phyloP scores from a whole-genome alignment of 1,140 invertebrate species.

The Liolophura sinensis region DNA sequence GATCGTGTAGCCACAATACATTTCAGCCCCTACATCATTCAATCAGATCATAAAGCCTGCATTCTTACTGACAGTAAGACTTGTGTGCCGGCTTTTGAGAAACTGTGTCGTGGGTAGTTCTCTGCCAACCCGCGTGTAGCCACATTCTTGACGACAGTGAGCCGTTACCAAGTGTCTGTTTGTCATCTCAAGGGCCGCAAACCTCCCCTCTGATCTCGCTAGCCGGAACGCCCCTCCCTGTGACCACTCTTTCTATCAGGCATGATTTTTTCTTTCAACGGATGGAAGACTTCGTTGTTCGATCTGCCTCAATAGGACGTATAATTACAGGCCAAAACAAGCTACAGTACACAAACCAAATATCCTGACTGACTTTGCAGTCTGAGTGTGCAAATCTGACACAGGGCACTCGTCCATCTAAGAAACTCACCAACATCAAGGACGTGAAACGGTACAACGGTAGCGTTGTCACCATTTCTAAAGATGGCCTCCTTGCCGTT shows the following conservation, averaged over 20 bases:
- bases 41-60: slow-evolving; percentile 14
- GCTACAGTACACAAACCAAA: slow-evolving; percentile 17
- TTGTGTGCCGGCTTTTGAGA: slow-evolving; percentile 28
- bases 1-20: slow-evolving; percentile 25
- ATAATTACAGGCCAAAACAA: slow-evolving; percentile 8
- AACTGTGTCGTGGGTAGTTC: slow-evolving; percentile 28
- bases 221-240: slow-evolving; percentile 22
- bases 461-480: slow-evolving; percentile 20
- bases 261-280: slow-evolving; percentile 6
- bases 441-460: slow-evolving; percentile 24
- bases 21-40: slow-evolving; percentile 24
- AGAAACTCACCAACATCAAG: slow-evolving; percentile 17
- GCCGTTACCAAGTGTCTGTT: slow-evolving; percentile 19
- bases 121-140: slow-evolving; percentile 21
- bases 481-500: slow-evolving; percentile 28
- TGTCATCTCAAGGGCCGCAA: slow-evolving; percentile 19
- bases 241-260: slow-evolving; percentile 9
- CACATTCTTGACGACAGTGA: slow-evolving; percentile 22
- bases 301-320: slow-evolving; percentile 3
- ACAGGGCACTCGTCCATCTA: slow-evolving; percentile 24
- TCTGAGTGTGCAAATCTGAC: slow-evolving; percentile 18
- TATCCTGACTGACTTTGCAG: slow-evolving; percentile 17
- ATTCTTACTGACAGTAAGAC: slow-evolving; percentile 29
- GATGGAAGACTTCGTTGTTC: slow-evolving; percentile 13
- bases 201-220: slow-evolving; percentile 21